Evolutionary conservation across 1,140 invertebrate genomes (phyloP).

Genomic region (Delia radicum): DNA sequence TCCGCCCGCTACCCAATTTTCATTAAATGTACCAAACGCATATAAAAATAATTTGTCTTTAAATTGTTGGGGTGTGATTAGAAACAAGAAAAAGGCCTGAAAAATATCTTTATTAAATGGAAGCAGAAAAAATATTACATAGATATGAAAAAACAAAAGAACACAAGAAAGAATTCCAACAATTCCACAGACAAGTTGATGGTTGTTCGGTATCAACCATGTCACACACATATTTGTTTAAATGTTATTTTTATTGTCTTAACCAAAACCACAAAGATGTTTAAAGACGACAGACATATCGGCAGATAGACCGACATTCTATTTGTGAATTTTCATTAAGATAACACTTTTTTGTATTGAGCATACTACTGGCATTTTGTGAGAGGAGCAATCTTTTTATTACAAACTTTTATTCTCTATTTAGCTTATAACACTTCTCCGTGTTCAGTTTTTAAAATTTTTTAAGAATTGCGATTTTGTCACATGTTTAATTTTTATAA

Average conservation of each 20-base stretch:
- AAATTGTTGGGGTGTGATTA: background rate
- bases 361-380: too few species aligned
- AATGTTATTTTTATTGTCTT: background rate
- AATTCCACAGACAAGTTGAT: background rate
- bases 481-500: too few species aligned
- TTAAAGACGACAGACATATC: background rate
- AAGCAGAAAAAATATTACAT: background rate
- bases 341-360: too few species aligned
- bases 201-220: background rate
- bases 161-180: background rate
- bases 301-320: too few species aligned
- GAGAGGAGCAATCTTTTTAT: too few species aligned
- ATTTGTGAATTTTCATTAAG: too few species aligned
- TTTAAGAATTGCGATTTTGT: too few species aligned
- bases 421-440: too few species aligned
- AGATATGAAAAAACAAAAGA: background rate
- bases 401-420: too few species aligned
- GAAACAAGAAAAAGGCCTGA: background rate
- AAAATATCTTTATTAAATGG: background rate
- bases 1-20: too few species aligned
- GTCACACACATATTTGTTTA: background rate
- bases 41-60: background rate
- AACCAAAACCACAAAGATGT: background rate
- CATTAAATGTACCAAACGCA: background rate
- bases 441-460: too few species aligned